Percentiles rank a stretch among this genome's conserved stretches.
Conservation (phyloP, 1,140 invertebrate genomes). For the Drosophila miranda region DNA sequence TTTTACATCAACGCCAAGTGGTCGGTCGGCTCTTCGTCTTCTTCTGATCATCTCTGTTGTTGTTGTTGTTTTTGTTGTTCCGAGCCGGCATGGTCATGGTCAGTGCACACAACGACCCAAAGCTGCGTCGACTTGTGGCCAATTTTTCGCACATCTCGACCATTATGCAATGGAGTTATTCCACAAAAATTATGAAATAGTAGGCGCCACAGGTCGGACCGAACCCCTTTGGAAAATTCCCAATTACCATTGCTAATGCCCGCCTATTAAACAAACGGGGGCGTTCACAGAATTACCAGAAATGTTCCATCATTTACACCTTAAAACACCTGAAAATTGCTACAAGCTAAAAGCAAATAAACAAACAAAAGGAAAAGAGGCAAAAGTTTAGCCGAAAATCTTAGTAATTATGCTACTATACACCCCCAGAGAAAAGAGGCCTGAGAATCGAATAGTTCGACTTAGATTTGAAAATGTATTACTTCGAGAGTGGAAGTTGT, state of each 20-base stretch:
- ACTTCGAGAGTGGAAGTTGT: too few species aligned
- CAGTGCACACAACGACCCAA: slow-evolving; percentile 72
- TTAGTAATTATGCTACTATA: too few species aligned
- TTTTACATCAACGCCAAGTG: slow-evolving; percentile 70
- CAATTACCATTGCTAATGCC: slow-evolving; percentile 43
- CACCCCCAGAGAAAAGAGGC: too few species aligned
- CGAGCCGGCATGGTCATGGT: slow-evolving; percentile 76
- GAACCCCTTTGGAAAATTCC: slow-evolving; percentile 6
- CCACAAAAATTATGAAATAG: slow-evolving; percentile 66
- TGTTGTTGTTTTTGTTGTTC: slow-evolving; percentile 17
- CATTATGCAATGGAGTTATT: slow-evolving; percentile 65
- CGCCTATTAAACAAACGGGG: slow-evolving; percentile 55
- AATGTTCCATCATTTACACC: slow-evolving; percentile 49
- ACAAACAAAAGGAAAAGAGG: slow-evolving; percentile 14
- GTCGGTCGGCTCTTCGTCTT: slow-evolving; percentile 13
- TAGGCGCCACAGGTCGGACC: slow-evolving; percentile 26
- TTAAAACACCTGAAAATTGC: slow-evolving; percentile 26
- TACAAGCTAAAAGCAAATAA: slow-evolving; percentile 38
- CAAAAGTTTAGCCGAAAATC: too few species aligned
- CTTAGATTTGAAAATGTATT: too few species aligned
- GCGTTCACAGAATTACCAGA: slow-evolving; percentile 51
- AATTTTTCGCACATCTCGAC: slow-evolving; percentile 72
- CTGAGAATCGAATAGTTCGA: too few species aligned
- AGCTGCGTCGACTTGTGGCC: slow-evolving; percentile 54
- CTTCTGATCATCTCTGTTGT: slow-evolving; percentile 2